A percentile compares a stretch with the other conserved stretches of the same genome.
These are phyloP conservation scores for Microcebus tavaratra DNA, from an alignment of 2,113 vertebrate genomes.

Conservation along the genomic window DNA sequence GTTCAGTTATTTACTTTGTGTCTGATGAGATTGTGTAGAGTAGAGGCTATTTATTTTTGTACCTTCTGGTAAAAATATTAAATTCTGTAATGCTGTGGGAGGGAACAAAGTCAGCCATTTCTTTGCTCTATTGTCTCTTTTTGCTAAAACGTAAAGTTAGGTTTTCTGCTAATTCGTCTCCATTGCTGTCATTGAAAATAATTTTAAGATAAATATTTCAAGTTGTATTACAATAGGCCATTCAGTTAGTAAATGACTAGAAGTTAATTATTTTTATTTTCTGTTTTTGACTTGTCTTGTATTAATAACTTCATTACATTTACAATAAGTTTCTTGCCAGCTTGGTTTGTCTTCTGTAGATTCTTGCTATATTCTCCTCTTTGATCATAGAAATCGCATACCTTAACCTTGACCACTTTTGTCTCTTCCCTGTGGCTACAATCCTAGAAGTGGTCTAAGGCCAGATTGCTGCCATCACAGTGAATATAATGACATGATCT, in stretches of 20 bases:
- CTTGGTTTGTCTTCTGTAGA: neutral
- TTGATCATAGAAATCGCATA: neutral
- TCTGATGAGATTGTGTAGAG: neutral
- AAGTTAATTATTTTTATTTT: constrained; percentile 6
- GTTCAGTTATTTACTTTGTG: constrained; percentile 15
- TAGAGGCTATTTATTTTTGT: neutral
- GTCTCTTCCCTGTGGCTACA: neutral
- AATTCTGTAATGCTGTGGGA: constrained; percentile 25
- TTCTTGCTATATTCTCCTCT: neutral
- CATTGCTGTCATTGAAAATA: neutral
- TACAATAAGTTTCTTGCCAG: neutral
- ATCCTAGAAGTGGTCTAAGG: neutral
- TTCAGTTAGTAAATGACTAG: neutral
- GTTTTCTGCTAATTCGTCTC: neutral
- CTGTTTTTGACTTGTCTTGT: neutral
- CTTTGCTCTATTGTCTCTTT: constrained; percentile 2
- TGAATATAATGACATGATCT: neutral
- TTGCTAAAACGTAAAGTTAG: neutral
- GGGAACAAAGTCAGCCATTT: neutral
- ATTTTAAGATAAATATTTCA: constrained; percentile 14
- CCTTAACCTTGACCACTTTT: neutral
- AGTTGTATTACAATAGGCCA: neutral
- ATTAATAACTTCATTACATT: neutral
- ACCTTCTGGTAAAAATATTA: constrained; percentile 8
- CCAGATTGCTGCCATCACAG: neutral